phyloP scores from a whole-genome alignment of 2,888 invertebrate species.

The Dorcus hopei region DNA sequence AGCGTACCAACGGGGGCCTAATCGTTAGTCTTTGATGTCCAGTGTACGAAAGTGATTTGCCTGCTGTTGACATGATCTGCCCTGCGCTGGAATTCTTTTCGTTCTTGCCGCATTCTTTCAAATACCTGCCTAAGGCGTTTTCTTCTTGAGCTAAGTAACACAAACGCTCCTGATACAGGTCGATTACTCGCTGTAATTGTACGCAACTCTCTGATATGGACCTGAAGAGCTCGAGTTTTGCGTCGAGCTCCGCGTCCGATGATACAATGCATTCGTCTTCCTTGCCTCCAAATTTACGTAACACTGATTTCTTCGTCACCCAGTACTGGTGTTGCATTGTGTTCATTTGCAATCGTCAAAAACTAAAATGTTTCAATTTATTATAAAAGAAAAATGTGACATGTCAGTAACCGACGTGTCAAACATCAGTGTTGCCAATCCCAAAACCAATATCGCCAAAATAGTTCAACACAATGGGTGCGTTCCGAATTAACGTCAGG shows the following conservation, averaged over 20 bases:
- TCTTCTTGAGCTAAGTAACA: slow-evolving; percentile 94
- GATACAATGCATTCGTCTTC: slow-evolving; percentile 96
- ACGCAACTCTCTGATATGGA: slow-evolving; percentile 89
- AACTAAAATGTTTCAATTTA: background rate
- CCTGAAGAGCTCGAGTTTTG: slow-evolving; percentile 90
- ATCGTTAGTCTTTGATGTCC: slow-evolving; percentile 90
- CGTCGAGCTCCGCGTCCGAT: slow-evolving; percentile 94
- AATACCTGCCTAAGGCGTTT: slow-evolving; percentile 84
- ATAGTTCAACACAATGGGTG: too few species aligned
- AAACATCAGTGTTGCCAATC: background rate
- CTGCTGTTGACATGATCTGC: slow-evolving; percentile 75
- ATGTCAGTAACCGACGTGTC: background rate
- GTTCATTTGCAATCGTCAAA: slow-evolving; percentile 19
- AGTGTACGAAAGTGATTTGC: slow-evolving; percentile 64
- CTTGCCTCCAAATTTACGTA: slow-evolving; percentile 90
- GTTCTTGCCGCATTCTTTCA: slow-evolving; percentile 89
- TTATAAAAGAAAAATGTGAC: background rate
- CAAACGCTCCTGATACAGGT: slow-evolving; percentile 89
- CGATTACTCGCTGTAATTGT: slow-evolving; percentile 82
- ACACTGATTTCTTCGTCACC: slow-evolving; percentile 95
- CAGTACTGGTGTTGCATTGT: slow-evolving; percentile 93
- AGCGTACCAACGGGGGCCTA: slow-evolving; percentile 77
- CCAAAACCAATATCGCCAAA: background rate
- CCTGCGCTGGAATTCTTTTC: slow-evolving; percentile 84
- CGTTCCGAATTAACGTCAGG: too few species aligned